Base-by-base conservation (phyloP, 2,797 vertebrate genomes). In the Pelobates cultripes region DNA sequence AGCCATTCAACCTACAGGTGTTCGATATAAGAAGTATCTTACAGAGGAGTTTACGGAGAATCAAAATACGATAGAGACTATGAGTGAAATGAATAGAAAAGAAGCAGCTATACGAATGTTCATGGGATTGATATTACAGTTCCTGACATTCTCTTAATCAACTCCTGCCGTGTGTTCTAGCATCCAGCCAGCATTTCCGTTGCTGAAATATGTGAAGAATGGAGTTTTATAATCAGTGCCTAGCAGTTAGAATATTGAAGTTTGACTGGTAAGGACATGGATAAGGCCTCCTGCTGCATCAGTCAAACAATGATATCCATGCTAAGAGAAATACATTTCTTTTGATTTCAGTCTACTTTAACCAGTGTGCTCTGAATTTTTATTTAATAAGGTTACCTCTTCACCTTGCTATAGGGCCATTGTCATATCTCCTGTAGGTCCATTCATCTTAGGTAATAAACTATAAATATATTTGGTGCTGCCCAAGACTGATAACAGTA, bases 61-160 rank as follows among this genome's bases (percentile, higher is more conserved):
- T 67, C 78, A 82, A 81, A 83, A 80, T 53, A 72, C 82, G 80
- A 81, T 81, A 74, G 66, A 74, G 66, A 45, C 63, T 77, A 66
- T 81, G 67, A 74, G 61, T 41, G 55, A 67, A 71, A 43, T 71
- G 77, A 79, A 84, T 76, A 72, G 82, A 42, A 51, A 75, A 79
- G 77, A 57, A 77, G 55, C 70, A 83, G 85, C 87, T 77, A 53
- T 76, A 78, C 86, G 75, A 82, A 67, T 86, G 63, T 87, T 85
- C 72, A 85, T 77, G 67, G 71, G 63, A 79, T 75, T 87, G 68
- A 44, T 84, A 76, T 71, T 85, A 80, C 74, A n/a, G 53, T 57
- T 61, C 51, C 42, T 0, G 0, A 85, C 42, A 61, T 4, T 40
- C 42, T 79, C 71, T 75, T 75, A 85, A 70, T 61, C 42, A 78